Evolutionary conservation across 1,140 invertebrate species (phyloP).

Genomic region (Halyomorpha halys): DNA sequence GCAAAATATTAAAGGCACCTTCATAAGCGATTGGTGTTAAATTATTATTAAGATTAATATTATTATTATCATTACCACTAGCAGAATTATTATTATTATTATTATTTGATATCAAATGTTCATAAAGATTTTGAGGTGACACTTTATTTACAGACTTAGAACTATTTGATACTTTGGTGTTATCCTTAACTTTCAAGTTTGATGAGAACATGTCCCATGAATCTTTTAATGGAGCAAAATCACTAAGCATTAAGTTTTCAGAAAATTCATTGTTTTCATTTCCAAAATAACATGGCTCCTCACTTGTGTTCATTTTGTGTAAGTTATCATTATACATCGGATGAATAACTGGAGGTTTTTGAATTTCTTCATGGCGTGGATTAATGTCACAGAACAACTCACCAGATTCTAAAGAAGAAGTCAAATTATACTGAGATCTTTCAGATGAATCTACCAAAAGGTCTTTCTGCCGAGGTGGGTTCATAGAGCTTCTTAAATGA

Average conservation of each 20-base stretch:
- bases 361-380: not conserved
- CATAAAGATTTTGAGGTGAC: not conserved
- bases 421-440: conserved; percentile 14
- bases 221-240: conserved; percentile 1
- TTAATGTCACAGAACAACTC: conserved; percentile 15
- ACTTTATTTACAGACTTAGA: not conserved
- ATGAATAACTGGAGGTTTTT: conserved; percentile 5
- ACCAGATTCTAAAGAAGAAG: conserved; percentile 2
- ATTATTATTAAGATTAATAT: no score
- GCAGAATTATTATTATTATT: not conserved
- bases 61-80: not conserved
- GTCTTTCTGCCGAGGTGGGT: not conserved
- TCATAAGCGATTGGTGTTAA: not conserved
- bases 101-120: not conserved
- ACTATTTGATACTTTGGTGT: not conserved
- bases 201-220: not conserved
- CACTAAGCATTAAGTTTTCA: conserved; percentile 1
- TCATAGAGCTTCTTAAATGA: not conserved
- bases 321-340: not conserved
- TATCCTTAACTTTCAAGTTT: conserved; percentile 2
- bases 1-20: conserved; percentile 12
- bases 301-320: not conserved
- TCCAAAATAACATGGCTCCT: conserved; percentile 2
- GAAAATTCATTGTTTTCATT: conserved; percentile 14
- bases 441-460: not conserved